These are phyloP conservation scores for Chorisops tibialis DNA, from an alignment of 2,888 invertebrate species.

Conservation along the genomic window DNA sequence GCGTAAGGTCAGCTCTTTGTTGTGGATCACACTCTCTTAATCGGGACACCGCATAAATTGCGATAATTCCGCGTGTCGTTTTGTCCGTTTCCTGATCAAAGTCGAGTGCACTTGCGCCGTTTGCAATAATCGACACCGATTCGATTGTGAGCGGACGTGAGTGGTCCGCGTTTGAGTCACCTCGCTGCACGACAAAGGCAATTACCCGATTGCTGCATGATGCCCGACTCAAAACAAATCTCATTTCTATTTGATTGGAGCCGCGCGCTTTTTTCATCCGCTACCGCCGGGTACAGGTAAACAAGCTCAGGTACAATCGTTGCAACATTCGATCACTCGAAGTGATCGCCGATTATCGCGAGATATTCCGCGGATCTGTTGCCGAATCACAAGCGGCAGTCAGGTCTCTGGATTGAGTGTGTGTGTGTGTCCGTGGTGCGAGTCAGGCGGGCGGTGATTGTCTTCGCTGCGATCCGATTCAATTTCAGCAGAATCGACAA, in stretches of 20 bases:
- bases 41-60: too few species aligned
- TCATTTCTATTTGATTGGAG: constrained; percentile 9
- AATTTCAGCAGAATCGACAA: constrained; percentile 1
- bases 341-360: constrained; percentile 5
- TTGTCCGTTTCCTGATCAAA: too few species aligned
- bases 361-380: constrained; percentile 7
- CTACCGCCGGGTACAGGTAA: background rate
- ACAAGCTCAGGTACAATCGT: constrained; percentile 2
- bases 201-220: background rate
- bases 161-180: too few species aligned
- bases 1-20: too few species aligned
- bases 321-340: background rate
- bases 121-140: too few species aligned
- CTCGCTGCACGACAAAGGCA: too few species aligned
- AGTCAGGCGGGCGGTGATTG: background rate
- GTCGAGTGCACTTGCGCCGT: too few species aligned
- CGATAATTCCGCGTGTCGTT: too few species aligned
- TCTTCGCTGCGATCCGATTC: constrained; percentile 13
- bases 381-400: constrained; percentile 7
- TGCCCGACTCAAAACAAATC: constrained; percentile 1
- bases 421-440: background rate
- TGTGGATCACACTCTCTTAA: too few species aligned
- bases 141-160: too few species aligned
- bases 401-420: constrained; percentile 4
- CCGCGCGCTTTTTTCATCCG: background rate